Evolutionary conservation across 2,888 invertebrate genomes (phyloP).

Genomic region (Eueremaeus valkanovi): DNA sequence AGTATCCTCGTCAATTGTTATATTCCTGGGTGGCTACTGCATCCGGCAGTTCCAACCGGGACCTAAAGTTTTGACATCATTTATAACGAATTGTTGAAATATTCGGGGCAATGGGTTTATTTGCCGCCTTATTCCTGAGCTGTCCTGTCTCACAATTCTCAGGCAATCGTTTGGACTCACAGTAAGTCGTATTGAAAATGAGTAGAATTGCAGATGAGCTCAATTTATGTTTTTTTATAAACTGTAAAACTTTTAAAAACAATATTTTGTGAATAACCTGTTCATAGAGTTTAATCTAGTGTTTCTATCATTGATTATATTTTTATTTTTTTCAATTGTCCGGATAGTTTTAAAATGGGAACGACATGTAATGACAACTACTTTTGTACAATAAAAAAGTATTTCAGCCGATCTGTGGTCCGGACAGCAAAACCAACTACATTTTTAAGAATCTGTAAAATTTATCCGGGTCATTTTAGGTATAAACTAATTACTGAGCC

Average conservation of each 20-base stretch:
- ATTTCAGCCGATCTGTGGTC: conserved; percentile 45
- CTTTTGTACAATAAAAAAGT: conserved; percentile 42
- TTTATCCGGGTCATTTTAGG: too few relatives aligned
- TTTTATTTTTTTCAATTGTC: too few relatives aligned
- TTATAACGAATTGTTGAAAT: conserved; percentile 50
- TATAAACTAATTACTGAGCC: too few relatives aligned
- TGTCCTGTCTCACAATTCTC: conserved; percentile 37
- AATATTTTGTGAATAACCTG: background rate
- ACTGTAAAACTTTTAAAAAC: background rate
- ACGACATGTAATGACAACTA: conserved; percentile 31
- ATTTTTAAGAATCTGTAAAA: too few relatives aligned
- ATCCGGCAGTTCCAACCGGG: conserved; percentile 51
- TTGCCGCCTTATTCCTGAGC: conserved; percentile 46
- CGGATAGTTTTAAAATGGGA: conserved; percentile 11
- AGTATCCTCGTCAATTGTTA: conserved; percentile 39
- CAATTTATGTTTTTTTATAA: too few relatives aligned
- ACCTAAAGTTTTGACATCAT: conserved; percentile 49
- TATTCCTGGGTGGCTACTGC: conserved; percentile 46
- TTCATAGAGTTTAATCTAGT: too few relatives aligned
- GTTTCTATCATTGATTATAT: too few relatives aligned
- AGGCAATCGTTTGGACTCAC: background rate
- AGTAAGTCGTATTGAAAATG: background rate
- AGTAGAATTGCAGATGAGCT: too few relatives aligned
- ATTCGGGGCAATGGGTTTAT: conserved; percentile 44
- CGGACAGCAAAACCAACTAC: conserved; percentile 55